Evolutionary conservation across 2,888 invertebrate genomes (phyloP), one percentile per base, ranked within the genome.

Genomic region (Therioaphis trifolii): DNA sequence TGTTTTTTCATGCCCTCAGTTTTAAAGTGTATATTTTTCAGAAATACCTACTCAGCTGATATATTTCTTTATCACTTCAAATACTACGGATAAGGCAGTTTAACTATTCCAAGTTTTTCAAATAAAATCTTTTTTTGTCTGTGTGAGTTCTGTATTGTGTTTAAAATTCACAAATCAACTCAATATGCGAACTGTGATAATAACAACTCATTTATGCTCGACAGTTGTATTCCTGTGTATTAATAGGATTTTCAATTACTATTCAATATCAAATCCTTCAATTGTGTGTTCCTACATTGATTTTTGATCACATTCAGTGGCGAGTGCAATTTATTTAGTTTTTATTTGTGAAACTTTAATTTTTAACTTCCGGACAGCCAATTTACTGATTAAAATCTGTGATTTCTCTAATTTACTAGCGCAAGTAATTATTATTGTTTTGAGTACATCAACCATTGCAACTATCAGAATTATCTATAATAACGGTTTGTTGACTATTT

Each of bases 351-450:
- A 66, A 74, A 82, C 82, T 52, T 82, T 49, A 52, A 63, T 63
- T 72, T 72, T 14, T 35, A 71, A 58, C 58, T 35, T 80, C 71
- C 80, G 80, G 80, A 29, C 61, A 80, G 80, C 46, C 61, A 80
- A 68, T 72, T 71, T 61, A 80, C 61, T 43, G 61, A 80, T 80
- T 71, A 46, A 58, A 71, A 80, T 80, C 71, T 21, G 7, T 35
- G 29, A 21, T 80, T 80, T 80, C 71, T 61, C 35, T 49, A 46
- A 72, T 80, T 80, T 49, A 71, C 55, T 52, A 21, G 7, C 14
- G 24, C 40, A 40, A 69, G n/a, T 46, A 52, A 18, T 11, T 21
- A 46, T 43, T 21, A 72, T 80, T 58, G 71, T 80, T 72, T 72
- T 80, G 61, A 29, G 24, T 46, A 18, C 35, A 7, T 18, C 46